Evolutionary conservation across 2,888 invertebrate genomes (phyloP).

Genomic region (Callosobruchus maculatus): DNA sequence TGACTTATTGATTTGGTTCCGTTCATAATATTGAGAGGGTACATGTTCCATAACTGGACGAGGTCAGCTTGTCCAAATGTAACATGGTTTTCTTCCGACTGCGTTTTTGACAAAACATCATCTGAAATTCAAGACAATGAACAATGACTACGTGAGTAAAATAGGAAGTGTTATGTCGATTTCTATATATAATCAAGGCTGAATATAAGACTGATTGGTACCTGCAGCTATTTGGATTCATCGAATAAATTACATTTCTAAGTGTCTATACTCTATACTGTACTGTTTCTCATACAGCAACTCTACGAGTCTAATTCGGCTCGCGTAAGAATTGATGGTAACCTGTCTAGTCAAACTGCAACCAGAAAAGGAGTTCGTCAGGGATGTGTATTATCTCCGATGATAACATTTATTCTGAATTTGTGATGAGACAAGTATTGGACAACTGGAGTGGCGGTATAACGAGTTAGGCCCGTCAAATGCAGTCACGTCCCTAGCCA

Average conservation of each 20-base stretch:
- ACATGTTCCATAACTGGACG: conserved; percentile 24
- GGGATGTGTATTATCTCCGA: too few relatives aligned
- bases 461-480: not conserved
- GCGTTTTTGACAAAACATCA: not conserved
- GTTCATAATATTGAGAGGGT: conserved; percentile 21
- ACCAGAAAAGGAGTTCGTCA: too few relatives aligned
- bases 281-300: too few relatives aligned
- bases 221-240: too few relatives aligned
- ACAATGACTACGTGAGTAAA: not conserved
- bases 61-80: not conserved
- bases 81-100: not conserved
- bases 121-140: not conserved
- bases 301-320: too few relatives aligned
- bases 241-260: too few relatives aligned
- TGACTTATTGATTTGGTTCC: conserved; percentile 42
- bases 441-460: too few relatives aligned
- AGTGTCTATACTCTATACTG: too few relatives aligned
- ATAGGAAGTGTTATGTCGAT: not conserved
- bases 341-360: too few relatives aligned
- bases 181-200: not conserved
- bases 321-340: too few relatives aligned
- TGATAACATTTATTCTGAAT: too few relatives aligned
- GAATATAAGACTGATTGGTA: not conserved
- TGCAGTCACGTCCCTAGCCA: not conserved
- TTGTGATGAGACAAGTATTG: too few relatives aligned